phyloP scores from a whole-genome alignment of 2,888 invertebrate genomes.

The Drosophila affinis region DNA sequence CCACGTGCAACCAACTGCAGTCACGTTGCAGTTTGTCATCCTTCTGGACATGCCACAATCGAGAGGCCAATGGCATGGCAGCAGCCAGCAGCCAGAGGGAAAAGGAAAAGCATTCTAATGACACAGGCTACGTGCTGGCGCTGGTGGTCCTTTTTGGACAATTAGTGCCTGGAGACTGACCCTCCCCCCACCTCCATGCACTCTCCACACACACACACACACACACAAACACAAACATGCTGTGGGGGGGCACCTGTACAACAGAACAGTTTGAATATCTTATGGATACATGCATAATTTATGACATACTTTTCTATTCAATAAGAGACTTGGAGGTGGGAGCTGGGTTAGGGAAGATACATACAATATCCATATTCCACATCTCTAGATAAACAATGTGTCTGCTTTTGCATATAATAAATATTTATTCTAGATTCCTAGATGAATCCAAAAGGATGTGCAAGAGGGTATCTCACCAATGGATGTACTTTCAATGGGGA shows the following conservation, averaged over 20 bases:
- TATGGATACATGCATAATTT: conserved; percentile 67
- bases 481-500: not conserved
- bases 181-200: not conserved
- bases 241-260: conserved; percentile 61
- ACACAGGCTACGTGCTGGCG: conserved; percentile 49
- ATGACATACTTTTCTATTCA: conserved; percentile 57
- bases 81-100: conserved; percentile 1
- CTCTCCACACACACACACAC: conserved; percentile 12
- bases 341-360: conserved; percentile 10
- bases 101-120: conserved; percentile 68
- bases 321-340: conserved; percentile 2
- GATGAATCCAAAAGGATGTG: not conserved
- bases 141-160: conserved; percentile 75
- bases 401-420: not conserved
- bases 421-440: not conserved
- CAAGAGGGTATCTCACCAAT: not conserved
- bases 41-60: conserved; percentile 47
- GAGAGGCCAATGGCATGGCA: conserved; percentile 18
- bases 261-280: conserved; percentile 52
- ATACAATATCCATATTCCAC: not conserved
- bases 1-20: conserved; percentile 71
- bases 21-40: conserved; percentile 78
- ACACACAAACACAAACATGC: not conserved
- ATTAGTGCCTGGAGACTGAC: conserved; percentile 60
- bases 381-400: not conserved